Evolutionary conservation across 2,113 vertebrate genomes (phyloP).

Genomic region (Amphilophus citrinellus): DNA sequence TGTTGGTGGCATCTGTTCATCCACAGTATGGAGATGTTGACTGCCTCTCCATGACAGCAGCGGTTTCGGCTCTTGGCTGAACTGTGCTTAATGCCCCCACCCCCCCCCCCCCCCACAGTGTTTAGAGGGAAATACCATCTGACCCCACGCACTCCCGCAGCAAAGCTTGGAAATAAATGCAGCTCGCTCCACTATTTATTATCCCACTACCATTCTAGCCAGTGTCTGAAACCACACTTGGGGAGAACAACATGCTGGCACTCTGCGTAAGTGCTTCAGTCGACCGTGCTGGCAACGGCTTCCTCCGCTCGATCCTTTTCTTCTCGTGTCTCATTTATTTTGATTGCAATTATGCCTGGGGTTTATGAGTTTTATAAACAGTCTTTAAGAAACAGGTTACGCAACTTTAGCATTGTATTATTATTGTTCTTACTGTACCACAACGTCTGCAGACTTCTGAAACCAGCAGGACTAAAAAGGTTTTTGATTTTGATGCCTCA

Average conservation of each 20-base stretch:
- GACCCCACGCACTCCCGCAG: slow-evolving; percentile 43
- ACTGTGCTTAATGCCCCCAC: slow-evolving; percentile 48
- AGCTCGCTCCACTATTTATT: slow-evolving; percentile 55
- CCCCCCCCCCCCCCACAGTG: slow-evolving; percentile 54
- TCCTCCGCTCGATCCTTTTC: slow-evolving; percentile 9
- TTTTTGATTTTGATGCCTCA: neutral
- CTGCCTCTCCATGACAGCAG: slow-evolving; percentile 42
- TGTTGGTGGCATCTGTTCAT: neutral
- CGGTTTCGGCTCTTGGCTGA: slow-evolving; percentile 45
- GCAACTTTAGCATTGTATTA: slow-evolving; percentile 20
- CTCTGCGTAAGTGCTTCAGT: slow-evolving; percentile 20
- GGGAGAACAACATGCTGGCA: slow-evolving; percentile 41
- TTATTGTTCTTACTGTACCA: slow-evolving; percentile 31
- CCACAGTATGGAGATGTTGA: slow-evolving; percentile 36
- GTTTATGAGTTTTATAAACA: slow-evolving; percentile 29
- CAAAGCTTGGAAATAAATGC: slow-evolving; percentile 56
- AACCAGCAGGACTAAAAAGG: neutral
- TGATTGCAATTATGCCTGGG: slow-evolving; percentile 18
- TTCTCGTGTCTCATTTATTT: slow-evolving; percentile 53
- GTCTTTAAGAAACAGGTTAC: slow-evolving; percentile 16
- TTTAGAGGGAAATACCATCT: slow-evolving; percentile 67
- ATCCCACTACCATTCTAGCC: slow-evolving; percentile 38
- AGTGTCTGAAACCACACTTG: slow-evolving; percentile 38
- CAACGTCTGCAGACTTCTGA: slow-evolving; percentile 9
- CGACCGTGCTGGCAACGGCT: slow-evolving; percentile 22